Evolutionary conservation across 2,113 vertebrate genomes (phyloP), one percentile per base, ranked within the genome.

Genomic region (Phoxinus phoxinus): DNA sequence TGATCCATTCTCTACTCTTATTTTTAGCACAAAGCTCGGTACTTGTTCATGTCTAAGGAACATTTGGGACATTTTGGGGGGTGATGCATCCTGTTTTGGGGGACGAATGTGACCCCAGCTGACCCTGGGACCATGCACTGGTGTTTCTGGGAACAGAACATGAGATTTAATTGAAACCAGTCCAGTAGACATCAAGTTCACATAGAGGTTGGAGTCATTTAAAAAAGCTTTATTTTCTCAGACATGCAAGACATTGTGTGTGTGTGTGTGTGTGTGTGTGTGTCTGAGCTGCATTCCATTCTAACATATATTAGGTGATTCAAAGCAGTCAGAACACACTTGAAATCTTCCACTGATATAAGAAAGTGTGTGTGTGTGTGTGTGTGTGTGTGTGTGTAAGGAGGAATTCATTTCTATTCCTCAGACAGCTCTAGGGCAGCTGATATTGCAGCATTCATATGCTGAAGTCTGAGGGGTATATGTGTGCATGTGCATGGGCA

Each of bases 81-180:
- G 56, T 48, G 86, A 83, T 67, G 74, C 84, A 79, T 89, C 88
- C 86, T 89, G 88, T 89, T 89, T 89, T 89, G 83, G 81, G 73
- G 83, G 83, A 84, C 44, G 65, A 59, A 73, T 67, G 25, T 83
- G 84, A 85, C 74, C 88, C 32, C 53, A 17, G 1, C 37, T 71
- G 82, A 51, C 75, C 85, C 63, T 51, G 44, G 58, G 30, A 81
- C 30, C 37, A 46, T 53, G 21, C 37, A 63, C 58, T 63, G 81
- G 69, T 61, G 37, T 84, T 86, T 86, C 44, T 84, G 82, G 78
- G 87, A 85, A 81, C 30, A 81, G 59, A 76, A 25, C 17, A 71
- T 73, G 79, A 56, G 85, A 65, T 67, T 67, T 83, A 83, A 85
- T 87, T 83, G 41, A 87, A 88, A 72, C 51, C 72, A 82, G 41